Evolutionary conservation across 92 coral and sea anemone genomes (phyloP).

Genomic region (Phenganax stokvisi): DNA sequence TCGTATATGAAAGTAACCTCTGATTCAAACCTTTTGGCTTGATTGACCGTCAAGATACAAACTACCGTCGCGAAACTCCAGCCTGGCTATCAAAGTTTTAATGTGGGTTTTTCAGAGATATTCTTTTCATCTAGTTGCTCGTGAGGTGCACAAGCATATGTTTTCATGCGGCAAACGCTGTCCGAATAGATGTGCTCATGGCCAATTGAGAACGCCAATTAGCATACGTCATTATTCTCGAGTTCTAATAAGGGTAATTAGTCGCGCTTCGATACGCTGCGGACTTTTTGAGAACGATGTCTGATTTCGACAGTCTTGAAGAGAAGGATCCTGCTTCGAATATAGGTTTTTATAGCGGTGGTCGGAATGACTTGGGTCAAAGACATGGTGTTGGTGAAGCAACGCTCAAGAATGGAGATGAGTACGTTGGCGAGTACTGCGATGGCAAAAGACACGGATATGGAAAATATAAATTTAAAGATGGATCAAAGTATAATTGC

Average conservation of each 20-base stretch:
- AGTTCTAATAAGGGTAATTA: neutral
- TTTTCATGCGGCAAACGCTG: neutral
- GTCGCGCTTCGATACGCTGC: neutral
- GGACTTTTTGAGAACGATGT: neutral
- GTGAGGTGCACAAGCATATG: too few relatives aligned
- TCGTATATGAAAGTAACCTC: too few relatives aligned
- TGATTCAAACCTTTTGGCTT: too few relatives aligned
- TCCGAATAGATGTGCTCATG: neutral
- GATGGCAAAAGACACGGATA: constrained; percentile 66
- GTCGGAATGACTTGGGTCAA: constrained; percentile 55
- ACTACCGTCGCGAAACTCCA: too few relatives aligned
- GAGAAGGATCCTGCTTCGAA: neutral
- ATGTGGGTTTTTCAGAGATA: too few relatives aligned
- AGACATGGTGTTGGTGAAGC: constrained; percentile 73
- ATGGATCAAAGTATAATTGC: constrained; percentile 45
- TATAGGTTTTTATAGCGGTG: constrained; percentile 57
- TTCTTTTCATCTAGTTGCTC: too few relatives aligned
- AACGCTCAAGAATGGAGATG: constrained; percentile 55
- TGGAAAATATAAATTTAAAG: constrained; percentile 57
- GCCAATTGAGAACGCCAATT: neutral
- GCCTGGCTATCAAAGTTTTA: too few relatives aligned
- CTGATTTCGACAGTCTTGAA: constrained; percentile 4
- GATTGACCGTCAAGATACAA: too few relatives aligned
- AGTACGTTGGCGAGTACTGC: constrained; percentile 60
- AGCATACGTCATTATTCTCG: neutral